Conservation (phyloP, 2,888 invertebrate genomes). For the Sarcophaga carnaria region DNA sequence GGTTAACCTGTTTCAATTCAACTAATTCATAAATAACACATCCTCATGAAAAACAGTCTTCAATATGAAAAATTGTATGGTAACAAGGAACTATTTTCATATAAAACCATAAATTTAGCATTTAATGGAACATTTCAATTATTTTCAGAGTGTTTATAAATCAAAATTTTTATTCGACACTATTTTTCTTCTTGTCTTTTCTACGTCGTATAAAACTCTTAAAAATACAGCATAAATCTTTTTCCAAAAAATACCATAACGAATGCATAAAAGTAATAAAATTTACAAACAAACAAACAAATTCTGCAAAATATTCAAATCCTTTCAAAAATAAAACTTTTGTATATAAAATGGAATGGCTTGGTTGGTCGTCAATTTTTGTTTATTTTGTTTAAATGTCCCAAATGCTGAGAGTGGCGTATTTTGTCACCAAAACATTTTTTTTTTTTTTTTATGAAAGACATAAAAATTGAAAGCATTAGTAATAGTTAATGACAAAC, state of each 20-base stretch:
- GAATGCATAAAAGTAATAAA: slow-evolving; percentile 31
- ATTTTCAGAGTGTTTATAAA: slow-evolving; percentile 31
- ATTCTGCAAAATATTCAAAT: not conserved
- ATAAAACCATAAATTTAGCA: not conserved
- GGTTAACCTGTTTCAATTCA: too few species aligned
- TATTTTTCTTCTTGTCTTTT: not conserved
- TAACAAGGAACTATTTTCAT: too few species aligned
- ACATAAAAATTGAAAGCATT: too few species aligned
- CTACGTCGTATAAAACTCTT: slow-evolving; percentile 1
- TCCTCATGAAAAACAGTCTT: too few species aligned
- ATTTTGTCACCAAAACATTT: not conserved
- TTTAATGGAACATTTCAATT: slow-evolving; percentile 30
- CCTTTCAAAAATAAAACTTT: too few species aligned
- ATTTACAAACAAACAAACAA: not conserved
- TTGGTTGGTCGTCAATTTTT: not conserved
- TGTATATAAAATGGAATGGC: not conserved
- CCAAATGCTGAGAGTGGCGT: not conserved
- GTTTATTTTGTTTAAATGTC: not conserved
- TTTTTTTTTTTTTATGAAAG: too few species aligned
- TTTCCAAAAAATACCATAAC: slow-evolving; percentile 34
- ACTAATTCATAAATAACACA: too few species aligned
- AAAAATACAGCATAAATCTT: slow-evolving; percentile 46
- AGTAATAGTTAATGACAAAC: not conserved
- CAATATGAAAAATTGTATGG: too few species aligned
- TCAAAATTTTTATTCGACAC: slow-evolving; percentile 38